Conservation (phyloP, 2,888 invertebrate species). For the Limnephilus rhombicus region DNA sequence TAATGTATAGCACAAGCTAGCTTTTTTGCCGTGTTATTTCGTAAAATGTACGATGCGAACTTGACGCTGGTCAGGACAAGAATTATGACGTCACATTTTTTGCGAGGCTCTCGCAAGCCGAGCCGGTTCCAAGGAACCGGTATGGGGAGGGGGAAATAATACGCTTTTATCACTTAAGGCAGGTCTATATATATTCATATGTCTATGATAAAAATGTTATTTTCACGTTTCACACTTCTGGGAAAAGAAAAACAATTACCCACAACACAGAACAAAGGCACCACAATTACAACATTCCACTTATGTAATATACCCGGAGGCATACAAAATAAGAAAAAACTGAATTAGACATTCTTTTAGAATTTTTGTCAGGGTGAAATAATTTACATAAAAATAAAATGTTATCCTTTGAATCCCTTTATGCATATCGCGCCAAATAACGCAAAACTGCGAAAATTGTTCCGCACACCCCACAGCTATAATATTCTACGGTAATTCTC, state of each 20-base stretch:
- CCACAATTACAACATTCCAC: neutral
- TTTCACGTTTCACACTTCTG: no score
- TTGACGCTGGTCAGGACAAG: no score
- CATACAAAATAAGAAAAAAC: neutral
- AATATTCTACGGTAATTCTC: neutral
- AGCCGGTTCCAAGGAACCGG: no score
- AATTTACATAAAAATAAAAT: slow-evolving; percentile 24
- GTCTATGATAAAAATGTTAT: no score
- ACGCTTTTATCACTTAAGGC: no score
- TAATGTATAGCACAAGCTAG: no score
- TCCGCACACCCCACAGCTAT: neutral
- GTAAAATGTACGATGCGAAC: no score
- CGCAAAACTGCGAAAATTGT: neutral
- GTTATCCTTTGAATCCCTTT: neutral
- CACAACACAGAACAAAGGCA: neutral
- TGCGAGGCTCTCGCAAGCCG: no score
- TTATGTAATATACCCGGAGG: neutral
- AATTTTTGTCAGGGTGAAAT: neutral
- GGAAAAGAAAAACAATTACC: neutral
- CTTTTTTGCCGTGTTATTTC: no score
- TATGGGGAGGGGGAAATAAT: no score
- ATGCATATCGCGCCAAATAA: neutral
- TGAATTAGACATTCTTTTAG: neutral
- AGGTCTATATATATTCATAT: no score
- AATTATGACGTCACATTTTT: no score